phyloP scores from a whole-genome alignment of 2,113 vertebrate species.

The Mystacornis crossleyi region DNA sequence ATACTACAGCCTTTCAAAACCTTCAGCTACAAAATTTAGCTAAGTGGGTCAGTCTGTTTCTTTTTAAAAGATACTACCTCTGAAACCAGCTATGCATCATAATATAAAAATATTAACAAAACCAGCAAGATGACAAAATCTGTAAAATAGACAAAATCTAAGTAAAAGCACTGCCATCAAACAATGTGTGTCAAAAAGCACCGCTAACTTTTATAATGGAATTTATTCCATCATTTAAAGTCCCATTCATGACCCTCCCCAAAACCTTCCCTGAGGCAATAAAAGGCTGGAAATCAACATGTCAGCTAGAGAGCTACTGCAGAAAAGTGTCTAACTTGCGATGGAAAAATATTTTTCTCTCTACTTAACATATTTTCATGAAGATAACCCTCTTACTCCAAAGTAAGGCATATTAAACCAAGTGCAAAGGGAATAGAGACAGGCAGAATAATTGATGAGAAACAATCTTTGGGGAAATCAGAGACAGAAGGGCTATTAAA shows the following conservation, averaged over 20 bases:
- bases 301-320: not conserved
- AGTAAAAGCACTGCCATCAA: not conserved
- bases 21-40: not conserved
- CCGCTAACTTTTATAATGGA: rapidly evolving
- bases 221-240: not conserved
- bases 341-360: conserved; percentile 2
- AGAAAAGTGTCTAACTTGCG: not conserved
- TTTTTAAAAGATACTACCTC: not conserved
- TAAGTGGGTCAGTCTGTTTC: not conserved
- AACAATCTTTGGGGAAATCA: not conserved
- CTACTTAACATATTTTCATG: not conserved
- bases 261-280: not conserved
- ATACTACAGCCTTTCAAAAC: not conserved
- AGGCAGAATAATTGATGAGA: not conserved
- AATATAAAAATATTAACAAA: not conserved
- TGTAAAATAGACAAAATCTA: not conserved
- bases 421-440: not conserved
- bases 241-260: not conserved
- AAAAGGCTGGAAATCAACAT: not conserved
- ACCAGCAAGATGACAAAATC: not conserved
- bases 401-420: not conserved
- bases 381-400: not conserved
- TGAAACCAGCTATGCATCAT: not conserved
- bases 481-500: not conserved
- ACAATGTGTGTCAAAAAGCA: not conserved